A percentile compares a stretch with the other conserved stretches of the same genome.
Evolutionary conservation across 1,140 invertebrate species (phyloP).

Genomic region (Drosophila bocki): DNA sequence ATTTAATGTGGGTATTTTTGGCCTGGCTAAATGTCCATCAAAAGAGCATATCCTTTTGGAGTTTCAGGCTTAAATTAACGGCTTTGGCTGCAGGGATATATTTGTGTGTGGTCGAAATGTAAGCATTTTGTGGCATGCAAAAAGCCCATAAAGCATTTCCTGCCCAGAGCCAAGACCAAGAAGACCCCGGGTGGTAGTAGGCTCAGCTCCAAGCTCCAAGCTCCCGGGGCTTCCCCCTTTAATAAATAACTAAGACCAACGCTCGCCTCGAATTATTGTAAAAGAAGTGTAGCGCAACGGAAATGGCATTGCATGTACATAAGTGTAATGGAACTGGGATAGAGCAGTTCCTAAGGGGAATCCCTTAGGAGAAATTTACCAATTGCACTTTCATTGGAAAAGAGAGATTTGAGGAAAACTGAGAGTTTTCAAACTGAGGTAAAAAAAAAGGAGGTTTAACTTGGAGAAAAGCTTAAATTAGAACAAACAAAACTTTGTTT

Average conservation of each 20-base stretch:
- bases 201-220: slow-evolving; percentile 1
- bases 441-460: not conserved
- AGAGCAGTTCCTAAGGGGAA: slow-evolving; percentile 14
- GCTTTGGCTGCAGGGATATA: slow-evolving; percentile 42
- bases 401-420: not conserved
- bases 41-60: slow-evolving; percentile 78
- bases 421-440: not conserved
- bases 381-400: slow-evolving; percentile 36
- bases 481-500: not conserved
- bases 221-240: slow-evolving; percentile 3
- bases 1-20: slow-evolving; percentile 71
- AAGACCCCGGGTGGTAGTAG: slow-evolving; percentile 9
- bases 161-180: slow-evolving; percentile 34
- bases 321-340: slow-evolving; percentile 48
- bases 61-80: slow-evolving; percentile 61
- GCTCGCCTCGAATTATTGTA: slow-evolving; percentile 48
- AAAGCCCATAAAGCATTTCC: slow-evolving; percentile 81
- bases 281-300: slow-evolving; percentile 54
- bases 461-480: too few species aligned
- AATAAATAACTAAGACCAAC: slow-evolving; percentile 45
- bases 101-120: slow-evolving; percentile 58
- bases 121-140: slow-evolving; percentile 84
- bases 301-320: slow-evolving; percentile 68
- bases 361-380: slow-evolving; percentile 9
- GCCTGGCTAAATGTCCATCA: slow-evolving; percentile 78